phyloP scores from a whole-genome alignment of 2,797 vertebrate species.

The Coluber constrictor region DNA sequence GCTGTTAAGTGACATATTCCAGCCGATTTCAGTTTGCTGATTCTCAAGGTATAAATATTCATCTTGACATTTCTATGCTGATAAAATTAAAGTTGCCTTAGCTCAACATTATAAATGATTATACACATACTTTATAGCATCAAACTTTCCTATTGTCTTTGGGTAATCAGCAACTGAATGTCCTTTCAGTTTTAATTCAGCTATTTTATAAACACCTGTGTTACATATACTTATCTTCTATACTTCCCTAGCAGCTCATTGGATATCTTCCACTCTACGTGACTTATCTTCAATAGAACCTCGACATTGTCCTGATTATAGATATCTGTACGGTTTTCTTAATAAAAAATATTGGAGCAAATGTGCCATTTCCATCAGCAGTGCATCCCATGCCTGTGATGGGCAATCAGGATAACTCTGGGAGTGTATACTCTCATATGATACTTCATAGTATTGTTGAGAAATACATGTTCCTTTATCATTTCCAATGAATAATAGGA shows the following conservation, averaged over 20 bases:
- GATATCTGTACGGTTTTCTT: not conserved
- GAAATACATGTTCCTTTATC: not conserved
- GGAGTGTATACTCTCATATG: not conserved
- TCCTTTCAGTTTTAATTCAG: not conserved
- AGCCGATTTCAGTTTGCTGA: too few relatives aligned
- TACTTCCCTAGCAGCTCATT: not conserved
- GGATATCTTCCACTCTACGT: not conserved
- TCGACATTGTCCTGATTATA: not conserved
- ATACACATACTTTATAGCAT: not conserved
- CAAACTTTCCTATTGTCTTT: not conserved
- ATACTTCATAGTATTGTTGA: not conserved
- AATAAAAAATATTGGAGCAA: not conserved
- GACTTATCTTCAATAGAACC: not conserved
- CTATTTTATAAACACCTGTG: not conserved
- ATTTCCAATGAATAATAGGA: not conserved
- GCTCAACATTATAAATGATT: not conserved
- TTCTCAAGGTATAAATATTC: too few relatives aligned
- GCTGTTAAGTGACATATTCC: not conserved
- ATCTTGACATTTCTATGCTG: too few relatives aligned
- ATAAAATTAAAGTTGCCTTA: too few relatives aligned
- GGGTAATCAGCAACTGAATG: not conserved
- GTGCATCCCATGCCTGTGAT: not conserved
- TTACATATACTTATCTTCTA: not conserved
- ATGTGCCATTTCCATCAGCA: not conserved
- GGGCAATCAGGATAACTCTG: not conserved